Evolutionary conservation across 2,113 vertebrate species (phyloP).

Genomic region (Danionella cerebrum): DNA sequence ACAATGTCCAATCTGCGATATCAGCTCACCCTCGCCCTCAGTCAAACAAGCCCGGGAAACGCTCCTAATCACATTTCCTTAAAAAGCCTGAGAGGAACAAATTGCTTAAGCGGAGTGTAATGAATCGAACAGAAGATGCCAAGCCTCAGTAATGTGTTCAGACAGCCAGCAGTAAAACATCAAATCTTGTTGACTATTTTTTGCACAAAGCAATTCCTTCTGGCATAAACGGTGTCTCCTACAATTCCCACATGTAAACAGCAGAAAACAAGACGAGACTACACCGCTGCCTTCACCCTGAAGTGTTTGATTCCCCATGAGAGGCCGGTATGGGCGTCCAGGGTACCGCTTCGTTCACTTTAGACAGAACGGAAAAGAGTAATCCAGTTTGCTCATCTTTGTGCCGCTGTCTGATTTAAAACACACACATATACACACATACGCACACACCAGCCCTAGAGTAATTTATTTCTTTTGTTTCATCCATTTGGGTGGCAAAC

Average conservation of each 20-base stretch:
- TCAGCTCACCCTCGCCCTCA: slow-evolving; percentile 10
- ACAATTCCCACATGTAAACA: slow-evolving; percentile 38
- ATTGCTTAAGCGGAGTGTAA: slow-evolving; percentile 40
- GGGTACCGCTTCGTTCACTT: background rate
- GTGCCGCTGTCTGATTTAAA: slow-evolving; percentile 27
- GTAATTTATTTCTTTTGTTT: slow-evolving; percentile 32
- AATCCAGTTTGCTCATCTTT: slow-evolving; percentile 44
- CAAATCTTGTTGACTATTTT: slow-evolving; percentile 37
- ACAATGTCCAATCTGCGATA: slow-evolving; percentile 22
- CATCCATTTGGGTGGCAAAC: slow-evolving; percentile 23
- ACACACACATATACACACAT: no score
- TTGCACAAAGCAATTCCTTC: slow-evolving; percentile 35
- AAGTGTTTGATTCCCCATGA: slow-evolving; percentile 38
- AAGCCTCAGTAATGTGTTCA: slow-evolving; percentile 26
- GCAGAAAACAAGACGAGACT: slow-evolving; percentile 28
- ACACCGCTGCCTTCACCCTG: slow-evolving; percentile 16
- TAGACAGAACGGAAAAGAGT: slow-evolving; percentile 10
- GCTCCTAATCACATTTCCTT: slow-evolving; percentile 41
- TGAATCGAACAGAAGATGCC: slow-evolving; percentile 36
- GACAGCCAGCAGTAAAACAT: slow-evolving; percentile 37
- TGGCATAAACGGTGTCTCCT: slow-evolving; percentile 16
- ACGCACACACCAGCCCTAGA: slow-evolving; percentile 10
- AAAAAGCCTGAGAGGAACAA: slow-evolving; percentile 34
- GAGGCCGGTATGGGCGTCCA: background rate
- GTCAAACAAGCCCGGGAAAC: background rate